A percentile compares a stretch with the other conserved stretches of the same genome.
Evolutionary conservation across 2,113 vertebrate genomes (phyloP).

Genomic region (Ovibos moschatus): DNA sequence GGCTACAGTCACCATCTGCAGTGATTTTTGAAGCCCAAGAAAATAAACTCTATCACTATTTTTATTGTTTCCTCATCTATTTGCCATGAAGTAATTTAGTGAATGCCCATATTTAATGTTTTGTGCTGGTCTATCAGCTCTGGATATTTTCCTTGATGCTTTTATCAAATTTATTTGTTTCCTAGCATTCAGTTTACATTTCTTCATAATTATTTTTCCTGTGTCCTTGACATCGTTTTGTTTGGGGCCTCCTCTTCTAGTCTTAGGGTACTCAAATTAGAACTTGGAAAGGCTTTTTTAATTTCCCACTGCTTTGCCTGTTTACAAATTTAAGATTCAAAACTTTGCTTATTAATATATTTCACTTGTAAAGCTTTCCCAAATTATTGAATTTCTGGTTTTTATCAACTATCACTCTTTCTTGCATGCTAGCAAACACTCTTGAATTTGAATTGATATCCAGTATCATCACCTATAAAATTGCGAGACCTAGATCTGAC

Average conservation of each 20-base stretch:
- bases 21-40: neutral
- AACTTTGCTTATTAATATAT: neutral
- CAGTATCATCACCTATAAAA: neutral
- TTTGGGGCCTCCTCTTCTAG: neutral
- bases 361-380: neutral
- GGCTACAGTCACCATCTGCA: neutral
- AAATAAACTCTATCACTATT: neutral
- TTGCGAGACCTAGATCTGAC: neutral
- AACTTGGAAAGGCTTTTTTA: neutral
- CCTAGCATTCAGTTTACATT: neutral
- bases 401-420: neutral
- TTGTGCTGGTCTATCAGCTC: neutral
- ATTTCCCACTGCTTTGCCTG: neutral
- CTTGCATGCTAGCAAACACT: neutral
- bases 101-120: neutral
- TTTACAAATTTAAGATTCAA: neutral
- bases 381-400: neutral
- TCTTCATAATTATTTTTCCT: neutral
- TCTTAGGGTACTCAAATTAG: neutral
- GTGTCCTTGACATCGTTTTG: neutral
- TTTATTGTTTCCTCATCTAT: neutral
- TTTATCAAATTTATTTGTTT: neutral
- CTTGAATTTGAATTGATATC: neutral
- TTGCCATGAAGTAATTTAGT: neutral
- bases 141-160: neutral